Percentiles rank a stretch among this genome's conserved stretches.
phyloP scores from a whole-genome alignment of 2,113 vertebrate species.

The Abramis brama region DNA sequence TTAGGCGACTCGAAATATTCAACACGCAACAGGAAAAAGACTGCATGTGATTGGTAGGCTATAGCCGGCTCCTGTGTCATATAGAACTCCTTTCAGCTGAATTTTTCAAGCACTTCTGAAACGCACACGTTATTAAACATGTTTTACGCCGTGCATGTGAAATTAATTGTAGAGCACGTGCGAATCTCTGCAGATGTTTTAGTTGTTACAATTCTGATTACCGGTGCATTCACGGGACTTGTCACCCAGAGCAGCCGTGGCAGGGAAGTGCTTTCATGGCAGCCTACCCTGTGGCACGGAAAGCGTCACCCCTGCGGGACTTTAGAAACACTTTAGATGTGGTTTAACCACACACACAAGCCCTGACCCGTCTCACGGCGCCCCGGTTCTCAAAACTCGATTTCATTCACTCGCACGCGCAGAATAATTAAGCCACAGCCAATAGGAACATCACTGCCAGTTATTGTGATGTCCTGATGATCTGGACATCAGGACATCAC shows the following conservation, averaged over 20 bases:
- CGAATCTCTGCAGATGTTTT: not conserved
- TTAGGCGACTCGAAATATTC: not conserved
- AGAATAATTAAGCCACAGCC: slow-evolving; percentile 7
- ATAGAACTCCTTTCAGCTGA: too few species aligned
- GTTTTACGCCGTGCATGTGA: not conserved
- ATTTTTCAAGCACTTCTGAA: not conserved
- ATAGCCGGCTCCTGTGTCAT: too few species aligned
- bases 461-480: not conserved
- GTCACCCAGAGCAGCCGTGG: slow-evolving; percentile 43
- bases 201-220: slow-evolving; percentile 39
- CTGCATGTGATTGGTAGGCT: too few species aligned
- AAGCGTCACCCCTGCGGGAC: slow-evolving; percentile 51
- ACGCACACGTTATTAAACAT: not conserved
- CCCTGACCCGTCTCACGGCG: slow-evolving; percentile 31
- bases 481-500: not conserved
- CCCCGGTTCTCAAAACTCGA: slow-evolving; percentile 16
- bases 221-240: slow-evolving; percentile 21
- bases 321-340: slow-evolving; percentile 62
- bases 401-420: slow-evolving; percentile 6
- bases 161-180: not conserved
- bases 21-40: not conserved
- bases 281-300: slow-evolving; percentile 54
- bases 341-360: slow-evolving; percentile 61
- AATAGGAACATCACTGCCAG: not conserved
- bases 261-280: slow-evolving; percentile 62